phyloP scores from a whole-genome alignment of 2,113 vertebrate species.

The Oreochromis niloticus region DNA sequence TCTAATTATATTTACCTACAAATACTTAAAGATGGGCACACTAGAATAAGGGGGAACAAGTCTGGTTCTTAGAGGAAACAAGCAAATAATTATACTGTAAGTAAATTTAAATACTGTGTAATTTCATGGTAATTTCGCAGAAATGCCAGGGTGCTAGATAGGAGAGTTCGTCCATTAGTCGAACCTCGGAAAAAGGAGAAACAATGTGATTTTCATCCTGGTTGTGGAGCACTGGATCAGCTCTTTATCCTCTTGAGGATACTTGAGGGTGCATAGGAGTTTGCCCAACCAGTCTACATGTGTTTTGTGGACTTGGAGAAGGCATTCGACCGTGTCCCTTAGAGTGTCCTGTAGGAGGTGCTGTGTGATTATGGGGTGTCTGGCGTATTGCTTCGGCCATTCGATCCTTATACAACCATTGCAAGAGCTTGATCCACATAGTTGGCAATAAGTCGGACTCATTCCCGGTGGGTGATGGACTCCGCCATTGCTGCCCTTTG shows the following conservation, averaged over 20 bases:
- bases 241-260: accelerated
- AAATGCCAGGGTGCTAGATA: background rate
- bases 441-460: background rate
- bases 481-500: background rate
- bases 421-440: background rate
- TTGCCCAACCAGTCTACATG: background rate
- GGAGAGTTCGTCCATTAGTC: background rate
- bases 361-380: background rate
- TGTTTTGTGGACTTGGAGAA: background rate
- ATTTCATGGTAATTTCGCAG: background rate
- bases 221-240: background rate
- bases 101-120: background rate
- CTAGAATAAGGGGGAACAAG: background rate
- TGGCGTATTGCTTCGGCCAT: accelerated
- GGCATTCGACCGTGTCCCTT: background rate
- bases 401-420: background rate
- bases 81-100: background rate
- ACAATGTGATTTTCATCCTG: background rate
- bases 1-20: background rate
- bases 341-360: background rate
- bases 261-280: background rate
- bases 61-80: background rate
- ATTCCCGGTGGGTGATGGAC: background rate
- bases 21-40: background rate
- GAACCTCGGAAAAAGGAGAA: background rate